Evolutionary conservation across 2,888 invertebrate species (phyloP).

Genomic region (Frankliniella fusca): DNA sequence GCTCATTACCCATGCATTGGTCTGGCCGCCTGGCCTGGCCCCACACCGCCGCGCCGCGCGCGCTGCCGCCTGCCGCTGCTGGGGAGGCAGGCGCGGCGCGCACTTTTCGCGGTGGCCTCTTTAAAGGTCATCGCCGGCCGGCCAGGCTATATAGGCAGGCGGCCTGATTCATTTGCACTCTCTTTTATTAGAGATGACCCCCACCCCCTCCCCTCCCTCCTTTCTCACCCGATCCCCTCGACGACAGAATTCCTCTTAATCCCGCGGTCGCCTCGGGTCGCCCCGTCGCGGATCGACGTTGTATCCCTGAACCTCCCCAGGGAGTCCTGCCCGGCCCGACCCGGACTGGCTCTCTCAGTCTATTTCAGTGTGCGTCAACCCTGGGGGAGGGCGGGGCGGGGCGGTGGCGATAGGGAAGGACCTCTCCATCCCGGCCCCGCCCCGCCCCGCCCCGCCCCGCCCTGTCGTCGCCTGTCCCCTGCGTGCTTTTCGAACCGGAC

Average conservation of each 20-base stretch:
- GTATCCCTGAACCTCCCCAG: neutral
- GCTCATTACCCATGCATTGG: neutral
- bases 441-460: too few relatives aligned
- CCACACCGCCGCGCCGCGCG: neutral
- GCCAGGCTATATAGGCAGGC: neutral
- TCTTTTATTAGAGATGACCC: neutral
- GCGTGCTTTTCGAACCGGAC: conserved; percentile 1
- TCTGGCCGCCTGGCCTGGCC: too few relatives aligned
- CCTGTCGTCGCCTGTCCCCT: neutral
- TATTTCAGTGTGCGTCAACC: conserved; percentile 24
- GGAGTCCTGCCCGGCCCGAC: neutral
- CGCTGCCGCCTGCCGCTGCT: neutral
- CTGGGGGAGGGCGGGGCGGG: neutral
- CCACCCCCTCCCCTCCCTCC: neutral
- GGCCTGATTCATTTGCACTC: neutral
- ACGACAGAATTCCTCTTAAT: neutral
- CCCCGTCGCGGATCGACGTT: neutral
- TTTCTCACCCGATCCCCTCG: neutral
- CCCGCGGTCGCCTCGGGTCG: neutral
- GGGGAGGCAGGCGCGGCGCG: neutral
- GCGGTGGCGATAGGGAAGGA: too few relatives aligned
- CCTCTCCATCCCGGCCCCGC: too few relatives aligned
- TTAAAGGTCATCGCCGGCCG: neutral
- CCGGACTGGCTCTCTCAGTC: neutral
- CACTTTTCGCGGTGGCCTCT: neutral